phyloP scores from a whole-genome alignment of 2,113 vertebrate genomes.

The cattle (Bos taurus) region ARS-UCD2.0 NC_037328.1:147230001-147230500 shows the following conservation, averaged over 20 bases:
- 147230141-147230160: too few relatives aligned
- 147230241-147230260: not conserved
- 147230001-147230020: not conserved
- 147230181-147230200: not conserved
- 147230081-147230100: not conserved
- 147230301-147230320: not conserved
- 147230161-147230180: not conserved
- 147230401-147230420: not conserved
- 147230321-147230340: not conserved
- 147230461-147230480: not conserved
- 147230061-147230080: not conserved
- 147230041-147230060: not conserved
- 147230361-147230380: not conserved
- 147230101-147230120: not conserved
- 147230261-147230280: not conserved
- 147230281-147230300: not conserved
- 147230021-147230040: not conserved
- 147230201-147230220: not conserved
- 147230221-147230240: not conserved
- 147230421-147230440: not conserved
- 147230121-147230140: too few relatives aligned
- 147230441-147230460: not conserved
- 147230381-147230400: not conserved
- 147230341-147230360: not conserved
- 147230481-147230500: fast-evolving